These are phyloP conservation scores for Tachina grossa DNA, from an alignment of 2,888 invertebrate species.

Conservation along the genomic window DNA sequence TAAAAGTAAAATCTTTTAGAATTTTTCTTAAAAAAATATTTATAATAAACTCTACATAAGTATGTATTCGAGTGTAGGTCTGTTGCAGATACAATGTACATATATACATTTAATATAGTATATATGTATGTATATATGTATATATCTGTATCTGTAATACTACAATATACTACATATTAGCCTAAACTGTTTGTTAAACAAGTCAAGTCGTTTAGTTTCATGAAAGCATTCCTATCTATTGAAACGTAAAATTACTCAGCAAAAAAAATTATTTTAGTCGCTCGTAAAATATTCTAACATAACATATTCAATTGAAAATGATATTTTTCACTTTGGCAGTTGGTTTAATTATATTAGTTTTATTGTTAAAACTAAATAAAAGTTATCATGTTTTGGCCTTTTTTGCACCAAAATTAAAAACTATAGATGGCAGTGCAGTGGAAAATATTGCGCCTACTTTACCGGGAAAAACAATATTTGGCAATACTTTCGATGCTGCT, in stretches of 20 bases:
- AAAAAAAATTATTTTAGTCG: background rate
- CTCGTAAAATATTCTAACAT: background rate
- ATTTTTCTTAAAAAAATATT: too few relatives aligned
- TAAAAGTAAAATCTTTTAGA: too few relatives aligned
- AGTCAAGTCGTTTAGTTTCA: constrained; percentile 29
- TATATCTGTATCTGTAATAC: background rate
- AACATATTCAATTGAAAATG: constrained; percentile 34
- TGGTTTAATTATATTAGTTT: constrained; percentile 45
- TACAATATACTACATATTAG: background rate
- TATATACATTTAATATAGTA: background rate
- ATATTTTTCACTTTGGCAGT: constrained; percentile 57
- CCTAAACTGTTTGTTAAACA: constrained; percentile 4
- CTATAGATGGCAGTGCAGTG: constrained; percentile 75
- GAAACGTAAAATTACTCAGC: constrained; percentile 28
- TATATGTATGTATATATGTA: background rate
- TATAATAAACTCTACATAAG: too few relatives aligned
- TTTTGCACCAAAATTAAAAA: constrained; percentile 74
- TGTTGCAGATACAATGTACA: too few relatives aligned
- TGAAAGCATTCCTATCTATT: constrained; percentile 6
- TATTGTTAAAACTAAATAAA: constrained; percentile 64
- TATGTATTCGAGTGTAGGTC: too few relatives aligned
- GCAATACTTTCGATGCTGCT: constrained; percentile 76
- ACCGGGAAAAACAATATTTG: constrained; percentile 76
- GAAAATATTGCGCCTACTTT: constrained; percentile 73
- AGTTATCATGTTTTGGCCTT: constrained; percentile 70